phyloP scores from a whole-genome alignment of 2,113 vertebrate species.

The Sialia sialis region DNA sequence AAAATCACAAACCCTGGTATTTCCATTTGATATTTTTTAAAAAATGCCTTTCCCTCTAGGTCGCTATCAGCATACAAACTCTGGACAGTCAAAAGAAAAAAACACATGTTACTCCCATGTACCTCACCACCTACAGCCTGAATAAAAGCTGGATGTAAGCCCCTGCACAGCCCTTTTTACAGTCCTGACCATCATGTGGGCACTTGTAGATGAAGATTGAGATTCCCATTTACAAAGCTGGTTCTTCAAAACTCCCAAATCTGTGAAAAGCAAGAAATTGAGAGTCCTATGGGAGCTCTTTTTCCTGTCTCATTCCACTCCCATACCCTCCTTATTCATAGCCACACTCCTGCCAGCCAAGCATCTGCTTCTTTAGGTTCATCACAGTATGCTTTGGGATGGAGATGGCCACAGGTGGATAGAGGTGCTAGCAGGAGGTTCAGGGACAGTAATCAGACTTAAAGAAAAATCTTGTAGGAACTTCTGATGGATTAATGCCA shows the following conservation, averaged over 20 bases:
- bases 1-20: neutral
- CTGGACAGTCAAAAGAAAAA: neutral
- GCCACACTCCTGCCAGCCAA: neutral
- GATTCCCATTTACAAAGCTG: neutral
- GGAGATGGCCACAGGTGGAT: neutral
- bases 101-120: neutral
- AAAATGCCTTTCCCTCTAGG: neutral
- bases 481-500: neutral
- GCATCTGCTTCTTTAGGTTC: neutral
- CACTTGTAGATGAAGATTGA: neutral
- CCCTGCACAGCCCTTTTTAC: neutral
- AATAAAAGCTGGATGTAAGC: neutral
- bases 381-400: neutral
- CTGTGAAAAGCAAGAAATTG: neutral
- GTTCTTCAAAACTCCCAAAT: neutral
- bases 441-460: neutral
- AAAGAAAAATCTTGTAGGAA: neutral
- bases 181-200: accelerated
- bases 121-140: neutral
- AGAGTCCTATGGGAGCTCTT: accelerated
- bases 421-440: neutral
- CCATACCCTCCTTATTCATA: neutral
- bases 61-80: accelerated
- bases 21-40: neutral
- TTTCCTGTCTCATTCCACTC: neutral